Conservation (phyloP, 2,797 vertebrate genomes). For the Schizothorax lantsangensis region DNA sequence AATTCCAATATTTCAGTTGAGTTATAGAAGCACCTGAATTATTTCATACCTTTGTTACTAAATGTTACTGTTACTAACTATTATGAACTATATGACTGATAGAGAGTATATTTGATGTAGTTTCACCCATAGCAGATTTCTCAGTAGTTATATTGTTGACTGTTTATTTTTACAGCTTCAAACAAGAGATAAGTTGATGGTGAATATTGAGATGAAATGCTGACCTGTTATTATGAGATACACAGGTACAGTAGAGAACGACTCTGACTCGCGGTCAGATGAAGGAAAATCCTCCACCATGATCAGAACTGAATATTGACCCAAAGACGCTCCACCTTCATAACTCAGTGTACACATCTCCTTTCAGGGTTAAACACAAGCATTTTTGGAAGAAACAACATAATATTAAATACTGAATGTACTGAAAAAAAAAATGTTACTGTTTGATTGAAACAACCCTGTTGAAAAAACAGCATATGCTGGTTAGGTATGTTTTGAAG, state of each 20-base stretch:
- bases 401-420: not conserved
- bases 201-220: constrained; percentile 16
- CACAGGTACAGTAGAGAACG: constrained; percentile 73
- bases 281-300: constrained; percentile 73
- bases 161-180: not conserved
- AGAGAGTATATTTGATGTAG: not conserved
- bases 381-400: not conserved
- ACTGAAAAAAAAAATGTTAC: not conserved
- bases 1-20: not conserved
- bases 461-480: too few species aligned
- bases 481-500: too few species aligned
- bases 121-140: not conserved
- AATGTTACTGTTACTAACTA: not conserved
- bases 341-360: constrained; percentile 69
- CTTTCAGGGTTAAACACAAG: constrained; percentile 58
- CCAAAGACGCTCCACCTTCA: constrained; percentile 66
- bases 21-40: not conserved
- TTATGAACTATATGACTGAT: not conserved
- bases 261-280: constrained; percentile 41
- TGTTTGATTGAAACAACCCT: not conserved
- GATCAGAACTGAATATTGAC: constrained; percentile 72
- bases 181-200: not conserved
- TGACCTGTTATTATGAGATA: constrained; percentile 76
- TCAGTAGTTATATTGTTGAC: not conserved
- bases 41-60: not conserved